Percentiles rank a stretch among this genome's conserved stretches.
These are phyloP conservation scores for Phorcus lineatus DNA, from an alignment of 2,888 invertebrate genomes.

Conservation along the genomic window DNA sequence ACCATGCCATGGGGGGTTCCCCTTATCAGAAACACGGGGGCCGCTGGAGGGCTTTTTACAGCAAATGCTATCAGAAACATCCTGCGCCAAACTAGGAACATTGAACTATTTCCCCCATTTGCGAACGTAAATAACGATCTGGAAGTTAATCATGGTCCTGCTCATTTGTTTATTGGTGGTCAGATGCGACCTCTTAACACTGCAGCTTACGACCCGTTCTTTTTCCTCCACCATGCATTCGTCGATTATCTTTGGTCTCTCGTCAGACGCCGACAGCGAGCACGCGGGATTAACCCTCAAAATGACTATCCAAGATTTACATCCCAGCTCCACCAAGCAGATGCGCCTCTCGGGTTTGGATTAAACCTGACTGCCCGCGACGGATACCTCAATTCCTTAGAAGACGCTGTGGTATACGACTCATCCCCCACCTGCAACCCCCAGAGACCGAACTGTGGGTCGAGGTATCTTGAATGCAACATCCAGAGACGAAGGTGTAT, in stretches of 20 bases:
- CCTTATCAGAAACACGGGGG: constrained; percentile 51
- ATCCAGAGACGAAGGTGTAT: neutral
- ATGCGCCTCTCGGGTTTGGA: constrained; percentile 57
- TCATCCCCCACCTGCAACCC: constrained; percentile 48
- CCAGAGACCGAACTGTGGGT: constrained; percentile 49
- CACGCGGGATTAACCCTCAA: constrained; percentile 9
- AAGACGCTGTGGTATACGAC: constrained; percentile 46
- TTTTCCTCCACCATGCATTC: constrained; percentile 61
- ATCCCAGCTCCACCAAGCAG: constrained; percentile 42
- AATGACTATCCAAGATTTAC: neutral
- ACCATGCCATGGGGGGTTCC: constrained; percentile 52
- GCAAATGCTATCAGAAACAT: neutral
- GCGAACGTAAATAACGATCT: constrained; percentile 55
- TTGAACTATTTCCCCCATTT: constrained; percentile 41
- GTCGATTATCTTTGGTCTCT: constrained; percentile 60
- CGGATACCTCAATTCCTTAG: constrained; percentile 51
- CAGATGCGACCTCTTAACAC: constrained; percentile 60
- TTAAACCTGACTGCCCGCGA: constrained; percentile 52
- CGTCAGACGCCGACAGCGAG: constrained; percentile 49
- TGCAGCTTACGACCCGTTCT: constrained; percentile 62
- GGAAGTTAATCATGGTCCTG: constrained; percentile 63
- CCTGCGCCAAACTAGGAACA: neutral
- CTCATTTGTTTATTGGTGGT: constrained; percentile 65
- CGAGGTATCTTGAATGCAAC: constrained; percentile 30
- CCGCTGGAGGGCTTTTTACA: neutral